Base-by-base conservation (phyloP, 2,888 invertebrate genomes). In the Leucozona laternaria region DNA sequence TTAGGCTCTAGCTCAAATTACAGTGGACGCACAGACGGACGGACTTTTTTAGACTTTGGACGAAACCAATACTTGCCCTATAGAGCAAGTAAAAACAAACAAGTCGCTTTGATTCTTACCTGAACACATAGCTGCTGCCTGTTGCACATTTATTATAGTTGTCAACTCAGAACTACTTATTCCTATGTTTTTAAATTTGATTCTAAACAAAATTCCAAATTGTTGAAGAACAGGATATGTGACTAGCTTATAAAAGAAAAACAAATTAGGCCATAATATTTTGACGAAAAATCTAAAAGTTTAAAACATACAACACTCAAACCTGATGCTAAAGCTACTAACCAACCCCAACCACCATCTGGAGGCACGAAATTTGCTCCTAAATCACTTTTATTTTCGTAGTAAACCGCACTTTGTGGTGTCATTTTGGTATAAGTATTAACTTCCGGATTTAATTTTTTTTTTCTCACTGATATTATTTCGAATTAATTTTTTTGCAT, bases 341-440 rank as follows among this genome's bases (percentile, higher is more conserved):
- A 93, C 96, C 96, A 96, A 4, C 92, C 92, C 96, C 96, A 96
- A 0, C 96, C 96, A 0, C 96, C 96, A 91, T 96, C 96, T 0
- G 96, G 96, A 3, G 96, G 94, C 50, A 94, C 92, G 89, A 95
- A 96, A 78, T 95, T 94, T 25, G 94, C 91, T 57, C 92, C 92
- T 79, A 92, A 89, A 88, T 92, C 91, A 78, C 91, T 91, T 89
- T 92, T 92, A 80, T 92, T 55, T 28, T n/a, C 50, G 5, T n/a
- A n/a, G n/a, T n/a, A n/a, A n/a, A n/a, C n/a, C n/a, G n/a, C n/a
- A n/a, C n/a, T n/a, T n/a, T n/a, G n/a, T n/a, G n/a, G n/a, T n/a
- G n/a, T n/a, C n/a, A n/a, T n/a, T n/a, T n/a, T n/a, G n/a, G n/a
- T n/a, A n/a, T n/a, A n/a, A n/a, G n/a, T n/a, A n/a, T n/a, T n/a